Conservation (phyloP, 2,888 invertebrate species). For the Rhagonycha lutea region DNA sequence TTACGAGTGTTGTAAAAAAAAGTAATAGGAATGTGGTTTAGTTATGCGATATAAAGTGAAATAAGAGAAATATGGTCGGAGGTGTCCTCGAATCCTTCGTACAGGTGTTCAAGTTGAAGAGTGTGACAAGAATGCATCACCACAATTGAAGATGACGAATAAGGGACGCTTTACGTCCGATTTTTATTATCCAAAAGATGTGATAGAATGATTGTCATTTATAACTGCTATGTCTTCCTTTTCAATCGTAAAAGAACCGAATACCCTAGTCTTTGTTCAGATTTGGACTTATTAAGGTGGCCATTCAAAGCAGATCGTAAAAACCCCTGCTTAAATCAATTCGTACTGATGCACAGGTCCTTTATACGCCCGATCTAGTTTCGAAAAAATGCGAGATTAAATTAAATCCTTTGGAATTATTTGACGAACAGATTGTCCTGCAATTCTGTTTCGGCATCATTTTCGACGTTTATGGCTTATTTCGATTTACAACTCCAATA, state of each 20-base stretch:
- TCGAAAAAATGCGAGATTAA: conserved; percentile 9
- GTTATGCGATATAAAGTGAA: conserved; percentile 19
- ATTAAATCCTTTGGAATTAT: conserved; percentile 9
- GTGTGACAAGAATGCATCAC: conserved; percentile 21
- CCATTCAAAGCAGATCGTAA: conserved; percentile 29
- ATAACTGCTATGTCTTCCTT: conserved; percentile 29
- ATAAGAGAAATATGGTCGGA: conserved; percentile 7
- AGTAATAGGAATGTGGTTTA: conserved; percentile 23
- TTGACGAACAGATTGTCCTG: conserved; percentile 1
- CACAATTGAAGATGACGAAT: conserved; percentile 1
- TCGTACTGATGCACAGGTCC: conserved; percentile 9
- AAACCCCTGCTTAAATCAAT: conserved; percentile 22
- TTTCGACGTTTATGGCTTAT: neutral
- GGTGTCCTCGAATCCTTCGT: neutral
- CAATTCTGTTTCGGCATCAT: neutral
- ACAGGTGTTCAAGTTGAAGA: conserved; percentile 26
- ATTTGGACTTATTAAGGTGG: conserved; percentile 23
- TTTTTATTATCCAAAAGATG: conserved; percentile 34
- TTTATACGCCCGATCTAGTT: conserved; percentile 13
- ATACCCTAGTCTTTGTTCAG: conserved; percentile 9
- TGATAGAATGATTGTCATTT: conserved; percentile 36
- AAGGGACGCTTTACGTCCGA: conserved; percentile 29
- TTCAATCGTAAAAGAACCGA: conserved; percentile 18
- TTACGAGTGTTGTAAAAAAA: conserved; percentile 19
- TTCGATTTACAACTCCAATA: neutral